These are phyloP conservation scores for Mesocricetus auratus DNA, from an alignment of 2,113 vertebrate species.

Conservation along the genomic window DNA sequence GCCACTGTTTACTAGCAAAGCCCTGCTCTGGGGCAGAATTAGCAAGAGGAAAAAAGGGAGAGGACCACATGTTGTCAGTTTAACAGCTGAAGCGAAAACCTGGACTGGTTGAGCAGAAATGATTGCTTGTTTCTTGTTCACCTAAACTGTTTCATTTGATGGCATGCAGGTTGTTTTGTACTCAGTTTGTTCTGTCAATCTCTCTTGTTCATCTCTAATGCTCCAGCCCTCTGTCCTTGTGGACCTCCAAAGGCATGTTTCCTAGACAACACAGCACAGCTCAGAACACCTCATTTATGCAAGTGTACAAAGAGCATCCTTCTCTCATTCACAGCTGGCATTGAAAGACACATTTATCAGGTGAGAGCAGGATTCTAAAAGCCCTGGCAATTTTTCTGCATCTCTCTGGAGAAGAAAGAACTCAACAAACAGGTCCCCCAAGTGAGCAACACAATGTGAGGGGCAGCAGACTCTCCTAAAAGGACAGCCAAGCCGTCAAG, in stretches of 20 bases:
- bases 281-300: neutral
- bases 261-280: slow-evolving; percentile 38
- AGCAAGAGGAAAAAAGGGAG: neutral
- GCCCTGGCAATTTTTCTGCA: neutral
- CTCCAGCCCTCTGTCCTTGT: neutral
- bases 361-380: slow-evolving; percentile 42
- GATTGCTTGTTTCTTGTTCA: neutral
- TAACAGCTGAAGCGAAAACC: neutral
- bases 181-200: neutral
- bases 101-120: neutral
- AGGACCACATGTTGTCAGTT: neutral
- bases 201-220: neutral
- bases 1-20: neutral
- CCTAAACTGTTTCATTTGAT: neutral
- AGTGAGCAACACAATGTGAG: neutral
- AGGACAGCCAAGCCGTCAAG: fast-evolving
- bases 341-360: slow-evolving; percentile 27
- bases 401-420: slow-evolving; percentile 23
- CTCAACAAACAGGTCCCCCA: neutral
- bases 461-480: neutral
- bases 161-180: neutral
- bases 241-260: slow-evolving; percentile 50
- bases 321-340: neutral
- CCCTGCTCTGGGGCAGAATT: neutral
- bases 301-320: neutral